Conservation (phyloP, 2,888 invertebrate species). For the Lasioglossum pauxillum region DNA sequence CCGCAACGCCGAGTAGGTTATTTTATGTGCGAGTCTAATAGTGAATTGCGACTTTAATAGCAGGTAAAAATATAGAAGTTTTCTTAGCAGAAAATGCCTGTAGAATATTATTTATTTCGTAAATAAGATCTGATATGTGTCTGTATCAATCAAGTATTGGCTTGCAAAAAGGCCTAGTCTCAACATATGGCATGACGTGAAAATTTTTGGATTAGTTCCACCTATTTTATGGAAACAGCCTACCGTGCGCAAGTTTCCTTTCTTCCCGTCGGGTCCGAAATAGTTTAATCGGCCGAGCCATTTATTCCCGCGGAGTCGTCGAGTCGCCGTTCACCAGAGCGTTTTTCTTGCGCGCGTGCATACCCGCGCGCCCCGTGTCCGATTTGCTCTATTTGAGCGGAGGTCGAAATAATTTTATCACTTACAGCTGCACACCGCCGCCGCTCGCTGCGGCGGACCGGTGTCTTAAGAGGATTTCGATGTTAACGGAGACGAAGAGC, state of each 20-base stretch:
- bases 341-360: conserved; percentile 46
- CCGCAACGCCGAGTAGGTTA: not conserved
- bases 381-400: conserved; percentile 69
- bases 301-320: conserved; percentile 56
- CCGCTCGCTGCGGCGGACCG: conserved; percentile 49
- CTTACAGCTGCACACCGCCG: conserved; percentile 68
- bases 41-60: not conserved
- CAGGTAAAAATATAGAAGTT: not conserved
- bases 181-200: not conserved
- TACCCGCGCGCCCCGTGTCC: conserved; percentile 13
- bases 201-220: not conserved
- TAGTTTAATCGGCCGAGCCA: conserved; percentile 65
- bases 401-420: conserved; percentile 75
- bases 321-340: conserved; percentile 11
- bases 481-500: conserved; percentile 73
- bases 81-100: not conserved
- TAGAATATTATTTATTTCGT: too few relatives aligned
- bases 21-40: too few relatives aligned
- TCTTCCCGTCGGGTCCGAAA: conserved; percentile 63
- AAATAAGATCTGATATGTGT: not conserved
- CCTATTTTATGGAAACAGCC: not conserved
- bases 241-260: not conserved
- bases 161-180: not conserved
- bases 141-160: not conserved
- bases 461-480: conserved; percentile 72